Evolutionary conservation across 2,797 vertebrate species (phyloP), one percentile per base, ranked within the genome.

Genomic region (Chiloscyllium punctatum): DNA sequence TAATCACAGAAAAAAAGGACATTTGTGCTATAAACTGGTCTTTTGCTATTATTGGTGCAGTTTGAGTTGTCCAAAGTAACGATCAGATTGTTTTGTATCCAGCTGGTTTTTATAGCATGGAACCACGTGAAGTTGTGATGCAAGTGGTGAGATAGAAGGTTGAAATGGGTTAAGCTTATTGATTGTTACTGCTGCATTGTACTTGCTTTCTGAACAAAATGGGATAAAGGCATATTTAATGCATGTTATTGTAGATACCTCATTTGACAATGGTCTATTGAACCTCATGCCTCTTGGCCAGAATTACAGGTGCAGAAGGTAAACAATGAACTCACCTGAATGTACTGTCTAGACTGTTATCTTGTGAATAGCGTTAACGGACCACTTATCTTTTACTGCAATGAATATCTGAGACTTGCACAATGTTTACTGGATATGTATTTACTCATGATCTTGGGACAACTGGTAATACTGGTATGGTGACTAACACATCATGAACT

Each of bases 311-410:
- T 94, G 48, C 42, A 13, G 71, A 53, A 42, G 48, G 21, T 42
- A 94, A 94, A 71, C 33, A 25, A 71, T 94, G 66, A 48, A 94
- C 27, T 69, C 5, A 21, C 25, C 42, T 94, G 69, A 94, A 74
- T 94, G 71, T 74, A 25, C 42, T 18, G 94, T 94, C 94, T 94
- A 74, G 94, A 74, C 71, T 94, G 71, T 94, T 92, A 68, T 62
- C 62, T 71, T 23, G 23, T 48, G 66, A 94, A 94, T 69, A 27
- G 37, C 71, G 92, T 94, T 71, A 42, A 48, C 11, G n/a, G 37
- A 72, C 33, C 71, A 37, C n/a, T 23, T 16, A 33, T 66, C 91
- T 94, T 94, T 69, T 15, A 69, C 68, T 72, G 66, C 51, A 42
- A 94, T 94, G 94, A 94, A 33, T 94, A 74, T 51, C 68, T 71